Evolutionary conservation across 2,888 invertebrate species (phyloP).

Genomic region (Cataglyphis altisquamis): DNA sequence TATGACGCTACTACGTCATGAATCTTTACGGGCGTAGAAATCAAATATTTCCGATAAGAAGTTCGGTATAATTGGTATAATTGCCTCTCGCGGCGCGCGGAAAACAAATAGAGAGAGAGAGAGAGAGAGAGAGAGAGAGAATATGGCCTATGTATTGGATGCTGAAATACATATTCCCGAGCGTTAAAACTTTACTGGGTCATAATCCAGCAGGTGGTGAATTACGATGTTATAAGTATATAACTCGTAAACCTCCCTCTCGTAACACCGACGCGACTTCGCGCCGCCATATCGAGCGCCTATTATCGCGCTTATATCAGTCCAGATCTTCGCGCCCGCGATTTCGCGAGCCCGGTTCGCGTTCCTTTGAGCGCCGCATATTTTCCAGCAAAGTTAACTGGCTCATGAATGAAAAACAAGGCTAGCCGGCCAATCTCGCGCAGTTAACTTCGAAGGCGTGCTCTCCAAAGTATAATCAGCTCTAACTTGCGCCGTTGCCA

Average conservation of each 20-base stretch:
- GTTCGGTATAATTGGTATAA: not conserved
- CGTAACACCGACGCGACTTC: conserved; percentile 24
- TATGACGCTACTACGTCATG: not conserved
- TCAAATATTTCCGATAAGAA: conserved; percentile 28
- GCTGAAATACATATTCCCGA: conserved; percentile 8
- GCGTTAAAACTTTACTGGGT: conserved; percentile 46
- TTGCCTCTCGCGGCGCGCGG: not conserved
- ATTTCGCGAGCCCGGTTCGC: not conserved
- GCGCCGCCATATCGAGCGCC: conserved; percentile 16
- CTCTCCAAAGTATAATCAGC: conserved; percentile 18
- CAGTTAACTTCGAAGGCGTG: conserved; percentile 11
- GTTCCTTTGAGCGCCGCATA: conserved; percentile 32
- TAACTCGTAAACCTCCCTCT: conserved; percentile 37
- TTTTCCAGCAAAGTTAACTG: conserved; percentile 29
- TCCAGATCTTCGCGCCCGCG: conserved; percentile 5
- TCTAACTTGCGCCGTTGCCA: conserved; percentile 20
- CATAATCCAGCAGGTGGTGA: conserved; percentile 39
- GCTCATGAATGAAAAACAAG: conserved; percentile 45
- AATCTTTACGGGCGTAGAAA: conserved; percentile 20
- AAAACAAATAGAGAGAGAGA: not conserved
- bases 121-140: too few relatives aligned
- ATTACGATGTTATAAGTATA: conserved; percentile 43
- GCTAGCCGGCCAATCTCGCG: conserved; percentile 3
- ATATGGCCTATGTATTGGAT: not conserved
- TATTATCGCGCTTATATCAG: conserved; percentile 35